Percentiles rank a stretch among this genome's conserved stretches.
Evolutionary conservation across 2,797 vertebrate genomes (phyloP).

Genomic region (Spondyliosoma cantharus): DNA sequence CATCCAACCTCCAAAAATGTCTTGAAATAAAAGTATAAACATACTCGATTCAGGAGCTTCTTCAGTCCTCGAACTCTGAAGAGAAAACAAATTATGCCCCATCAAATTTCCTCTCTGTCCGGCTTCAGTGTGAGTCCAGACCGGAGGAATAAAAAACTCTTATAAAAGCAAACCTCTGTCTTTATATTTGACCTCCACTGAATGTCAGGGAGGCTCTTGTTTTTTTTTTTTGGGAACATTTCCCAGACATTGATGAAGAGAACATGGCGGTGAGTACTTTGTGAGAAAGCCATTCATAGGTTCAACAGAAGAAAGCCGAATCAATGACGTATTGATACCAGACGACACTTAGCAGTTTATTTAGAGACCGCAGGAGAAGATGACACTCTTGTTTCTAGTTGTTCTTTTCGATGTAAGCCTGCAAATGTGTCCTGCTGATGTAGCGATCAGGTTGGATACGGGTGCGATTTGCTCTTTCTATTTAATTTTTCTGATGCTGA

Average conservation of each 20-base stretch:
- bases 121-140: not conserved
- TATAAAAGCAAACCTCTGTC: not conserved
- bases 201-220: not conserved
- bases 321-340: not conserved
- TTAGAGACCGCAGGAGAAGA: not conserved
- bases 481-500: no score
- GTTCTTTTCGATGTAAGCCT: not conserved
- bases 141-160: not conserved
- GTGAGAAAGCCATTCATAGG: slow-evolving; percentile 19
- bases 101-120: not conserved
- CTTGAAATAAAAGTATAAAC: slow-evolving; percentile 3
- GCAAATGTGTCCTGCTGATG: slow-evolving; percentile 2
- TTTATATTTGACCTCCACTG: slow-evolving; percentile 15
- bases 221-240: not conserved
- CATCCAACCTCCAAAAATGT: no score
- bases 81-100: not conserved
- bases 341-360: not conserved
- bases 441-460: not conserved
- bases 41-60: not conserved
- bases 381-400: not conserved
- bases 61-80: not conserved
- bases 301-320: not conserved
- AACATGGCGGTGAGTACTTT: not conserved
- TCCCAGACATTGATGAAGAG: slow-evolving; percentile 11
- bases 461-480: not conserved